phyloP scores from a whole-genome alignment of 2,888 invertebrate genomes.

The Biston betularia region DNA sequence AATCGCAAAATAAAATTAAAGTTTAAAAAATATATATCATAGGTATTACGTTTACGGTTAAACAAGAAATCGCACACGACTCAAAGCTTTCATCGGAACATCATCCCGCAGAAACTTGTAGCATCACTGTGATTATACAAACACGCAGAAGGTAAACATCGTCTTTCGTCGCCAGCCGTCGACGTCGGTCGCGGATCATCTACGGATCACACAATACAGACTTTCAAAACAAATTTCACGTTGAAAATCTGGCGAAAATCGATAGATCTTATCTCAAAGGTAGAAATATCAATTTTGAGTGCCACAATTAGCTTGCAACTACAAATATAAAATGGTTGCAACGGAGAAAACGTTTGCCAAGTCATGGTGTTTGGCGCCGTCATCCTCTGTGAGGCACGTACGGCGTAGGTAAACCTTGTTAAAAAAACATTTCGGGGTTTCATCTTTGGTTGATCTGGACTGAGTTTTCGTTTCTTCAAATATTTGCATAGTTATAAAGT shows the following conservation, averaged over 20 bases:
- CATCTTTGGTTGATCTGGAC: conserved; percentile 8
- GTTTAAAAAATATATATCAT: too few relatives aligned
- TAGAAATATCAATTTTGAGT: conserved; percentile 4
- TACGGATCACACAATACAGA: conserved; percentile 29
- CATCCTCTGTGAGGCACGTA: conserved; percentile 33
- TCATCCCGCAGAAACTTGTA: not conserved
- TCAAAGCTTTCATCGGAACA: conserved; percentile 12
- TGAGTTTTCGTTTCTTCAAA: conserved; percentile 7
- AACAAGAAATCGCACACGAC: not conserved
- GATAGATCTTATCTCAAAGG: conserved; percentile 3
- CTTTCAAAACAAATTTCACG: not conserved
- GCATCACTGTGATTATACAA: conserved; percentile 30
- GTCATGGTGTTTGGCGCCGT: conserved; percentile 43
- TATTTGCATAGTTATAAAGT: not conserved
- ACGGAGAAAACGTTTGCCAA: conserved; percentile 26
- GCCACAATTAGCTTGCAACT: not conserved
- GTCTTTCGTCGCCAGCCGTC: conserved; percentile 22
- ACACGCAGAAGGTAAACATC: conserved; percentile 37
- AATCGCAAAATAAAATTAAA: too few relatives aligned
- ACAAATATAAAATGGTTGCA: conserved; percentile 17
- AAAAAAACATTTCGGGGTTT: conserved; percentile 21
- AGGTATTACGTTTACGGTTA: not conserved
- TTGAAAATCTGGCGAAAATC: not conserved
- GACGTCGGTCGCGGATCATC: conserved; percentile 39
- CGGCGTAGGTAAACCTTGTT: conserved; percentile 27